phyloP scores from a whole-genome alignment of 2,888 invertebrate species.

The Drosophila infuscata region DNA sequence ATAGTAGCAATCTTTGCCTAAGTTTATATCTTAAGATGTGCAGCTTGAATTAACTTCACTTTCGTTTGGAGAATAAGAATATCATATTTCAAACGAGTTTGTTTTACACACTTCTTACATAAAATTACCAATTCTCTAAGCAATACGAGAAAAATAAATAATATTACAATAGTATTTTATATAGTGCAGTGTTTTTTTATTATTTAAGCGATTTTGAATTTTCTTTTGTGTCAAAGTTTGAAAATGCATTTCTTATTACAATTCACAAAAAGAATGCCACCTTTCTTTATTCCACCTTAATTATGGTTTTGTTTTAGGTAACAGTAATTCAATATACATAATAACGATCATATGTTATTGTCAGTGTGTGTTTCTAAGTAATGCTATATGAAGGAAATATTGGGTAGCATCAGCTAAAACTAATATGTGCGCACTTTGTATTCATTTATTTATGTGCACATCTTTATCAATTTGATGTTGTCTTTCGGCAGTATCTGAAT shows the following conservation, averaged over 20 bases:
- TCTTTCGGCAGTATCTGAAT: conserved; percentile 31
- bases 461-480: conserved; percentile 27
- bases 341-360: background rate
- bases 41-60: background rate
- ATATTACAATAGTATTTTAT: background rate
- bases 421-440: conserved; percentile 4
- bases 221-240: background rate
- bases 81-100: background rate
- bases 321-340: background rate
- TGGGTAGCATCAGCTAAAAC: background rate
- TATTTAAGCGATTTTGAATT: background rate
- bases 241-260: background rate
- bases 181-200: no score
- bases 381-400: background rate
- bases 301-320: background rate
- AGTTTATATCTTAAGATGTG: background rate
- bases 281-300: background rate
- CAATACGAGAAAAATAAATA: background rate
- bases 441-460: conserved; percentile 22
- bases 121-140: background rate
- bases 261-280: background rate
- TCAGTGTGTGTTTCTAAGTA: background rate
- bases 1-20: background rate
- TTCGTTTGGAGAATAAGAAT: background rate
- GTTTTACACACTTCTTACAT: background rate